Base-by-base conservation (phyloP, 2,888 invertebrate genomes). In the Spatulosminthurus flaviceps region DNA sequence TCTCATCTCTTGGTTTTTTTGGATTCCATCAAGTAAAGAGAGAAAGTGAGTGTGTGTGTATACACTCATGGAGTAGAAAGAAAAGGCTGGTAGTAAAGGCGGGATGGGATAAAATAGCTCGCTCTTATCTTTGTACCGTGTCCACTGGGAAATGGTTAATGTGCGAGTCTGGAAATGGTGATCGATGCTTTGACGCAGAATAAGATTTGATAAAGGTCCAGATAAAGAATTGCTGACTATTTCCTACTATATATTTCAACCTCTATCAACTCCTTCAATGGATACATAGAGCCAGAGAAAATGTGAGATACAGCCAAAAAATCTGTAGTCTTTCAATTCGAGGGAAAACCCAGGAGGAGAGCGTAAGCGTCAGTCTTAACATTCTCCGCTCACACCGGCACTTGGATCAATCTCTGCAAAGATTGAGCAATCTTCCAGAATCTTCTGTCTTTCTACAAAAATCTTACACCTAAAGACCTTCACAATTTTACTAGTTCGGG, bases 201-300 rank as follows among this genome's bases (percentile, higher is more conserved):
- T 81, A 81, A 81, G 79, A 81, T 81, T 80, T 81, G 81, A 81
- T 81, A 80, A 81, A 81, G 79, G 79, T 77, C 78, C 80, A 80
- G 80, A 81, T 81, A 81, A 80, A 81, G 80, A 81, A 81, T 80
- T 81, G 81, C 81, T 81, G 81, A 80, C 81, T 79, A 81, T 70
- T 77, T 77, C n/a, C 75, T 77, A 41, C 69, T 51, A 51, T n/a
- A n/a, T n/a, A n/a, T 51, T 51, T 51, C 51, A 51, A 51, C 51
- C n/a, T 19, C 51, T n/a, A 4, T 2, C 51, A 51, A 13, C 16
- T 51, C 51, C 34, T n/a, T 41, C 41, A 51, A 11, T 51, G 16
- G 19, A 51, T n/a, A 51, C 51, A 51, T n/a, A 51, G 9, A 9
- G n/a, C 51, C 16, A 5, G n/a, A 13, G 51, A 16, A 13, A 2